Conservation (phyloP, 2,113 vertebrate species). For the Callithrix jacchus region DNA sequence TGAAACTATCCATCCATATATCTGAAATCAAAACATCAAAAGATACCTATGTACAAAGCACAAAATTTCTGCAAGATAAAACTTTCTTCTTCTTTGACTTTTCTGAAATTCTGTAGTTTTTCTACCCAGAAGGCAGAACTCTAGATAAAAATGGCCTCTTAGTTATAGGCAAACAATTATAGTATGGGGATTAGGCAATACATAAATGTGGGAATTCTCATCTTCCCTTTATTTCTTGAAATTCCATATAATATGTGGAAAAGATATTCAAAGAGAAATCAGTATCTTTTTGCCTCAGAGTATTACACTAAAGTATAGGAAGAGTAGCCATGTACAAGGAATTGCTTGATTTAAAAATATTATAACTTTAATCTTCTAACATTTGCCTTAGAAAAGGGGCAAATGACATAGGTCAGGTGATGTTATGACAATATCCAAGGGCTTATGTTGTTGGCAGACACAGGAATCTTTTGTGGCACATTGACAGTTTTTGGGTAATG, state of each 20-base stretch:
- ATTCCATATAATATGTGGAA: neutral
- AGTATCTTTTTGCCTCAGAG: neutral
- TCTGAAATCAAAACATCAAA: constrained; percentile 45
- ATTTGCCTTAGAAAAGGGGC: neutral
- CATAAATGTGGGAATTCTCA: neutral
- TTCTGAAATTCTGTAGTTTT: constrained; percentile 50
- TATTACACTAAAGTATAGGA: neutral
- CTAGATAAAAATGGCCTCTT: constrained; percentile 5
- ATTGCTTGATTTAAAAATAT: neutral
- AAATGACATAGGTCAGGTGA: neutral
- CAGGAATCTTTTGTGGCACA: neutral
- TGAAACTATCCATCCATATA: constrained; percentile 42
- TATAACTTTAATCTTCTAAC: neutral
- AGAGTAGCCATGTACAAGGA: neutral
- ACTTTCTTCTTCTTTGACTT: neutral
- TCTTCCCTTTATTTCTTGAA: neutral
- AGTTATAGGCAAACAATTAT: neutral
- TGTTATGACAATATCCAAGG: neutral
- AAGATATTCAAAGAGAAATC: neutral
- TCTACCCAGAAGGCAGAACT: neutral
- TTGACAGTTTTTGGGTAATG: neutral
- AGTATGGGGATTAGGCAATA: neutral
- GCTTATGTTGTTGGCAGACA: neutral
- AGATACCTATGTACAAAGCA: constrained; percentile 34
- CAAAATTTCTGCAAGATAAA: neutral